Base-by-base conservation (phyloP, 2,113 vertebrate genomes). In the Datnioides undecimradiatus region DNA sequence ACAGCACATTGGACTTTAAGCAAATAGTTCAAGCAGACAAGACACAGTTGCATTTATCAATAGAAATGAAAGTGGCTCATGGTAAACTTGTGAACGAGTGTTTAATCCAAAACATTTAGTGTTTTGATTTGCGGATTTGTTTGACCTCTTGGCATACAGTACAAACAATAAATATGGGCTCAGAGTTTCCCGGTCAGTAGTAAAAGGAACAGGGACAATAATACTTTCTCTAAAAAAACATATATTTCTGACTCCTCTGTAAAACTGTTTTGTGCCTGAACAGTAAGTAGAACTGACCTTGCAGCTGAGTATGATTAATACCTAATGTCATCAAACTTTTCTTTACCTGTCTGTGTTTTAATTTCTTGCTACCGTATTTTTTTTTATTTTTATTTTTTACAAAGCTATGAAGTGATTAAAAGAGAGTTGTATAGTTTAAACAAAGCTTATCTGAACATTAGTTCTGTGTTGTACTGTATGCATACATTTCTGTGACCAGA, bases 1-100 rank as follows among this genome's bases (percentile, higher is more conserved):
- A 86, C 54, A 75, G 67, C 78, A 87, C 38, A 23, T 55, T 89
- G 83, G 80, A 90, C 83, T 90, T 74, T 78, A 80, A 65, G 73
- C 73, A 87, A 82, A 90, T 79, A 68, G 49, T 74, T 41, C 17
- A 23, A 63, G 54, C 60, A 67, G 48, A 79, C 78, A n/a, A 45
- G 36, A 84, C 23, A n/a, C 8, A 6, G 29, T 41, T 59, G 21
- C 13, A 17, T 76, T 71, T 57, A 48, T 73, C 21, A 78, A 55
- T 29, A 5, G 25, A 72, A 78, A 45, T 21, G 1, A 48, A 78
- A 63, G 71, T 19, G 19, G 23, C 57, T 68, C 23, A 40, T 34
- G 33, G 7, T 64, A 72, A 71, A 64, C 36, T 34, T 33, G 58
- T 52, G 21, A 65, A 66, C 43, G 11, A 19, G 49, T 38, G 12